Base-by-base conservation (phyloP, 2,888 invertebrate species). In the Drosophila sordidapex region DNA sequence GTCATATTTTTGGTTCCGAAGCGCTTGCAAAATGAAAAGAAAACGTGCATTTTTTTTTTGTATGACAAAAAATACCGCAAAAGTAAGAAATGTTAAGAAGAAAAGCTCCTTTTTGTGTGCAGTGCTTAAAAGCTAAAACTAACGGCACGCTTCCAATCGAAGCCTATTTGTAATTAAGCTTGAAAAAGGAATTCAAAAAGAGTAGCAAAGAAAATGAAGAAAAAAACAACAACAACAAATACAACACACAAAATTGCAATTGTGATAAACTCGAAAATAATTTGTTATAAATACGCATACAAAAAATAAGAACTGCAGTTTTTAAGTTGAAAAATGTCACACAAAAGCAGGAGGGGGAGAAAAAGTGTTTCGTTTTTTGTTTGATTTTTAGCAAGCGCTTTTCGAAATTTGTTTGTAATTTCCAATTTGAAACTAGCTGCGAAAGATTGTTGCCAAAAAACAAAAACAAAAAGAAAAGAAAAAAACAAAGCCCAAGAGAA, bases 371-470 rank as follows among this genome's bases (percentile, higher is more conserved):
- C 31, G 56, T 57, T 56, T 70, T 43, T 56, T 21, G 35, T 40
- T 53, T 15, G 27, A 27, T 70, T 49, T 46, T 8, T 4, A 25
- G 48, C 11, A 54, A 35, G 60, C 52, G 33, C 11, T 70, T 38
- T 70, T 53, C 68, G 13, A 33, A 69, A 64, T 65, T 49, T 60
- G 33, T 59, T 54, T 63, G 52, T 70, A 54, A 63, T 53, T 62
- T 65, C 46, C 51, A 56, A 13, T 46, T 65, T 56, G 82, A 73
- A 81, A 73, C 63, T 72, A 80, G 78, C 79, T 84, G 70, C 82
- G 63, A 75, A 69, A 57, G 78, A 73, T 70, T 78, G 74, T 74
- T 74, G 74, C 79, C 74, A 78, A 79, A 75, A 72, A 70, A 15
- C 13, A 15, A 21, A 21, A 40, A 40, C 2, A 46, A 21, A 2